Percentiles rank a stretch among this genome's conserved stretches.
These are phyloP conservation scores for Anneissia japonica DNA, from an alignment of 35 echinoderm and acorn worm genomes.

Conservation along the genomic window DNA sequence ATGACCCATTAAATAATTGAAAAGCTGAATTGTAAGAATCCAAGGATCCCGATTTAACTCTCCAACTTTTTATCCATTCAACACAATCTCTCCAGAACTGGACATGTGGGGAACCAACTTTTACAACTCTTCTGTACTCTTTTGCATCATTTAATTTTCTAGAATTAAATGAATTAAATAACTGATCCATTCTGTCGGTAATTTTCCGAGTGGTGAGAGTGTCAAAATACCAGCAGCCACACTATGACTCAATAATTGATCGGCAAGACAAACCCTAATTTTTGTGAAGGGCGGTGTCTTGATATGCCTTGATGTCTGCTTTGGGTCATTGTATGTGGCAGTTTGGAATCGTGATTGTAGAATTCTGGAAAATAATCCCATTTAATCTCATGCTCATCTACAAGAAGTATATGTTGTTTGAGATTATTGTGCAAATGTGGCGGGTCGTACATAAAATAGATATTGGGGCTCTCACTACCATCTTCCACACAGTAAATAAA, in stretches of 20 bases:
- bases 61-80: not conserved
- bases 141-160: too few species aligned
- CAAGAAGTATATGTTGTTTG: not conserved
- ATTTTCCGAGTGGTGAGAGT: not conserved
- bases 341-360: not conserved
- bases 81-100: too few species aligned
- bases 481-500: not conserved
- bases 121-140: too few species aligned
- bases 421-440: not conserved
- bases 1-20: too few species aligned
- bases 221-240: not conserved
- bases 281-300: not conserved
- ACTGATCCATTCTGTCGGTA: not conserved
- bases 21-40: not conserved
- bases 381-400: not conserved
- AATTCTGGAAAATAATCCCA: too few species aligned
- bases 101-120: too few species aligned
- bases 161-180: not conserved
- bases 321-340: not conserved
- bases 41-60: not conserved
- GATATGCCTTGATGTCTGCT: too few species aligned
- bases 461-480: too few species aligned
- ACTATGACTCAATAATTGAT: not conserved
- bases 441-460: constrained; percentile 3
- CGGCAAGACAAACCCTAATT: not conserved